Percentiles rank a stretch among this genome's conserved stretches.
These are phyloP conservation scores for Coracopsis vasa DNA, from an alignment of 2,113 vertebrate genomes.

Conservation along the genomic window DNA sequence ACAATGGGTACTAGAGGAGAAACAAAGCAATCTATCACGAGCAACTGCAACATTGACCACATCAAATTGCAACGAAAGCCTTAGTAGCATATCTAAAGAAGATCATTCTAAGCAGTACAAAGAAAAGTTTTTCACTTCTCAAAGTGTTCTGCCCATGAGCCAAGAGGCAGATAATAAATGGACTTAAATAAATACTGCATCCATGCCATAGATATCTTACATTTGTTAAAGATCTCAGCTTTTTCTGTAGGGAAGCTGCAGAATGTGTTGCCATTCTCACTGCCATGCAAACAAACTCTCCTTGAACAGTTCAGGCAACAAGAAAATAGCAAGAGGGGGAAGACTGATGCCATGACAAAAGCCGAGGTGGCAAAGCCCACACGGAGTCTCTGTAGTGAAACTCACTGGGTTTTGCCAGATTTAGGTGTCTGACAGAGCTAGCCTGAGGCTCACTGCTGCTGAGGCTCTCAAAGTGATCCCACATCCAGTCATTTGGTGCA, in stretches of 20 bases:
- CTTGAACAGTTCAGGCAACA: neutral
- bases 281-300: neutral
- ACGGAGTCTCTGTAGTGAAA: neutral
- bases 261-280: neutral
- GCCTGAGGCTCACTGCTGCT: neutral
- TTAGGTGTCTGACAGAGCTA: neutral
- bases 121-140: neutral
- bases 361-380: neutral
- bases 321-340: neutral
- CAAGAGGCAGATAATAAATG: neutral
- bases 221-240: neutral
- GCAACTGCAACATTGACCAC: neutral
- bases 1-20: neutral
- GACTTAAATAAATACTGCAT: neutral
- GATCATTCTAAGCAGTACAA: neutral
- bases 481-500: neutral
- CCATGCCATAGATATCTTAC: neutral
- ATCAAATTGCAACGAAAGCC: neutral
- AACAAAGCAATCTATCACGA: neutral
- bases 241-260: neutral
- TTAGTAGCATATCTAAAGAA: neutral
- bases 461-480: neutral
- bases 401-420: neutral
- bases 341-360: neutral
- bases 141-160: neutral